Conservation (phyloP, 2,888 invertebrate genomes). For the Chaetogeoica ovagalla region DNA sequence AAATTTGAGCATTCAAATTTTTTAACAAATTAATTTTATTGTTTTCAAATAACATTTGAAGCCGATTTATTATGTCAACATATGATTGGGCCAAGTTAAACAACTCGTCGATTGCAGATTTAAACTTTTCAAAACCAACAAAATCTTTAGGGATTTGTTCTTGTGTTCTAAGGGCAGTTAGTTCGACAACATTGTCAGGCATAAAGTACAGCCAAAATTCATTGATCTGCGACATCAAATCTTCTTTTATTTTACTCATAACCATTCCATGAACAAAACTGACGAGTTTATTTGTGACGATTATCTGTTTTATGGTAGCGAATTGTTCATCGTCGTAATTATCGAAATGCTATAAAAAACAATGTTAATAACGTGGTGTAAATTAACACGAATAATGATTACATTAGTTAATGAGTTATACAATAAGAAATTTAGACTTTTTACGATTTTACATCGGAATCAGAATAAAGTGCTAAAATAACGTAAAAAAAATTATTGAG, state of each 20-base stretch:
- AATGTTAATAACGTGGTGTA: too few species aligned
- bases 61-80: conserved; percentile 18
- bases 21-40: conserved; percentile 58
- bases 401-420: too few species aligned
- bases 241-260: conserved; percentile 22
- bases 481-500: too few species aligned
- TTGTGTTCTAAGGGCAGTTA: conserved; percentile 1
- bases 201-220: conserved; percentile 45
- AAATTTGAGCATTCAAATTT: conserved; percentile 67
- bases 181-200: conserved; percentile 31
- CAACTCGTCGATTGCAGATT: conserved; percentile 69
- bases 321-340: conserved; percentile 60
- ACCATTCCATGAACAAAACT: conserved; percentile 48
- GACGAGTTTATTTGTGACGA: conserved; percentile 58
- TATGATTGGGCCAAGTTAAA: conserved; percentile 61
- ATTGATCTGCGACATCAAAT: conserved; percentile 33
- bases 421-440: too few species aligned
- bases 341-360: conserved; percentile 52
- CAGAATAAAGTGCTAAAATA: too few species aligned
- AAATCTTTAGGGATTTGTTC: conserved; percentile 21
- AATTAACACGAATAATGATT: too few species aligned
- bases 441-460: too few species aligned
- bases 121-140: conserved; percentile 69
- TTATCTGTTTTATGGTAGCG: conserved; percentile 58
- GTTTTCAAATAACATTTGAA: conserved; percentile 39